A percentile compares a stretch with the other conserved stretches of the same genome.
These are phyloP conservation scores for Pelagia noctiluca DNA, from an alignment of 30 jellyfish, hydroid and myxozoan genomes.

Conservation along the genomic window DNA sequence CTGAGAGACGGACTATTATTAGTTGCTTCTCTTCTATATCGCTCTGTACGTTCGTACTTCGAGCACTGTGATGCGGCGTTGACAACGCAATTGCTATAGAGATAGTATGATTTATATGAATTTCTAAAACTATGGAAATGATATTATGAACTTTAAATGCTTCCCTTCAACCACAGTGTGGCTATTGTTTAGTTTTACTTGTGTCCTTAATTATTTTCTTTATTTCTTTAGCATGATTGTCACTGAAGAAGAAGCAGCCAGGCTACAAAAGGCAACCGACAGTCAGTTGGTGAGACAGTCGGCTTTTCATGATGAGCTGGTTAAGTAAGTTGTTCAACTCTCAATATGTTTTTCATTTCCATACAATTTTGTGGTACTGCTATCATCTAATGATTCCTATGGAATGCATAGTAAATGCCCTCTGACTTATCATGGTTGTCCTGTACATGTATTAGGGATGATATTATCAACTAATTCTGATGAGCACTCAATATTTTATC, in stretches of 20 bases:
- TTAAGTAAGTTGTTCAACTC: constrained; percentile 17
- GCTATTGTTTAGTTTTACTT: not conserved
- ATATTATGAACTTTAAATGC: too few species aligned
- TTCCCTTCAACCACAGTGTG: not conserved
- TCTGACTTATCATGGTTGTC: not conserved
- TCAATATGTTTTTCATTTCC: not conserved
- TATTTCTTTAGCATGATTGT: constrained; percentile 12
- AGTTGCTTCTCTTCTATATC: too few species aligned
- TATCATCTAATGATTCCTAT: not conserved
- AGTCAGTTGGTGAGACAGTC: constrained; percentile 29
- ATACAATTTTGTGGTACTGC: not conserved
- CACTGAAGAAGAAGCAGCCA: constrained; percentile 72
- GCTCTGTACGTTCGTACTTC: too few species aligned
- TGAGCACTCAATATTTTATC: too few species aligned
- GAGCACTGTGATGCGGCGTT: not conserved
- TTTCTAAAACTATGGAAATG: not conserved
- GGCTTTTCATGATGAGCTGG: constrained; percentile 61
- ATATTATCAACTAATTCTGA: too few species aligned
- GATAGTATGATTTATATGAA: too few species aligned
- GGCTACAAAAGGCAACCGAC: constrained; percentile 48
- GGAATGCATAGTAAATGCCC: not conserved
- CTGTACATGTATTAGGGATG: not conserved
- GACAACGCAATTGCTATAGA: not conserved
- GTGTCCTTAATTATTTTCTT: too few species aligned
- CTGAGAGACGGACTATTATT: too few species aligned